These are phyloP conservation scores for Genyomyrus donnyi DNA, from an alignment of 2,113 vertebrate genomes.

Conservation along the genomic window DNA sequence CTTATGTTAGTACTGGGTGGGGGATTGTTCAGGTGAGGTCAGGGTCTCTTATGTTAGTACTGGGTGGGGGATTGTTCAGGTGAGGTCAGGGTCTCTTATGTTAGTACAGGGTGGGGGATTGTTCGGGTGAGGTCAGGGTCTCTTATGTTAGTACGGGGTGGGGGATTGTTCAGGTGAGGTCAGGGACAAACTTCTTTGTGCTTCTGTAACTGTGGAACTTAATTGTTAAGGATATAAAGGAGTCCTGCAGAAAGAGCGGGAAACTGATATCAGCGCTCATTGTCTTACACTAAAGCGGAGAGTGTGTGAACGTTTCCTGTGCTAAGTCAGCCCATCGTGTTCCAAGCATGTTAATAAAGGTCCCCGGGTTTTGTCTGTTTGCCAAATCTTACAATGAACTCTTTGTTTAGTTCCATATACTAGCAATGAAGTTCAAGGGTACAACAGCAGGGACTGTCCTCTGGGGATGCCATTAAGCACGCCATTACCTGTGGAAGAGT, in stretches of 20 bases:
- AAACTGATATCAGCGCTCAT: not conserved
- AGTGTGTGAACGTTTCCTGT: not conserved
- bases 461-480: not conserved
- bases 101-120: too few species aligned
- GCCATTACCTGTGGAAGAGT: not conserved
- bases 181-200: not conserved
- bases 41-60: not conserved
- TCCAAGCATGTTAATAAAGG: not conserved
- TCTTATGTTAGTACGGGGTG: not conserved
- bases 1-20: not conserved
- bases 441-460: not conserved
- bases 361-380: not conserved
- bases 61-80: too few species aligned
- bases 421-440: not conserved
- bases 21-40: too few species aligned
- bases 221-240: not conserved
- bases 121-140: too few species aligned
- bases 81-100: not conserved
- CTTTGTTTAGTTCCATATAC: not conserved
- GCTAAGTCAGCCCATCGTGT: not conserved
- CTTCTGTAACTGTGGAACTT: not conserved
- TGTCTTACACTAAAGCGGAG: not conserved
- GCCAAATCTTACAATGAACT: not conserved
- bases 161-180: not conserved
- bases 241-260: not conserved